These are phyloP conservation scores for Erannis defoliaria DNA, from an alignment of 2,888 invertebrate genomes.

Conservation along the genomic window DNA sequence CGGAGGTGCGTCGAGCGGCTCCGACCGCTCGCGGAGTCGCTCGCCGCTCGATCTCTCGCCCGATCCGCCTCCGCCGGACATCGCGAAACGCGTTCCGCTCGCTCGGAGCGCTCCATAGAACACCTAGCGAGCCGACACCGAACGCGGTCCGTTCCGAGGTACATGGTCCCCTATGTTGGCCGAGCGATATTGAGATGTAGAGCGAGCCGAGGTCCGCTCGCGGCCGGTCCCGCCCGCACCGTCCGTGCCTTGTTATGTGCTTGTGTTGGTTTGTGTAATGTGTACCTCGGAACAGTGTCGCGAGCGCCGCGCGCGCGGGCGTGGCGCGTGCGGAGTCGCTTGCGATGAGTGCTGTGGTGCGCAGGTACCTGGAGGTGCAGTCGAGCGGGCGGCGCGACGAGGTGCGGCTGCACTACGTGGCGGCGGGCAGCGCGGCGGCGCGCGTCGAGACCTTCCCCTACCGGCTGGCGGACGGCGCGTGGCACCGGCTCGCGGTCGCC, in stretches of 20 bases:
- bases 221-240: slow-evolving; percentile 61
- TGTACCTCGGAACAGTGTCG: slow-evolving; percentile 86
- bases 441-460: slow-evolving; percentile 95
- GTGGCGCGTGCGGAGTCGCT: slow-evolving; percentile 41
- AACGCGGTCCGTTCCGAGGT: slow-evolving; percentile 87
- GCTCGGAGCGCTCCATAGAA: slow-evolving; percentile 68
- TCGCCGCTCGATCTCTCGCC: slow-evolving; percentile 41
- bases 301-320: slow-evolving; percentile 59
- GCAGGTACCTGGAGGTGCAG: slow-evolving; percentile 96
- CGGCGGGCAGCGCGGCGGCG: slow-evolving; percentile 86
- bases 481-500: slow-evolving; percentile 95
- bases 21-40: slow-evolving; percentile 52
- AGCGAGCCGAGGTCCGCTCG: slow-evolving; percentile 81
- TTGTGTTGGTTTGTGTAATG: slow-evolving; percentile 82
- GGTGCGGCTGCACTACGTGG: slow-evolving; percentile 93
- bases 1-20: slow-evolving; percentile 60
- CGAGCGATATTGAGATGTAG: slow-evolving; percentile 87
- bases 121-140: slow-evolving; percentile 71
- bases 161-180: slow-evolving; percentile 85
- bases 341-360: slow-evolving; percentile 59
- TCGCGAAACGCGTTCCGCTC: slow-evolving; percentile 65
- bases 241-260: slow-evolving; percentile 72
- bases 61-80: slow-evolving; percentile 52
- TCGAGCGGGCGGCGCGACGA: slow-evolving; percentile 96
- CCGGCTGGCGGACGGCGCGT: slow-evolving; percentile 94